phyloP scores from a whole-genome alignment of 1,140 invertebrate species.

The Drosophila watanabei region DNA sequence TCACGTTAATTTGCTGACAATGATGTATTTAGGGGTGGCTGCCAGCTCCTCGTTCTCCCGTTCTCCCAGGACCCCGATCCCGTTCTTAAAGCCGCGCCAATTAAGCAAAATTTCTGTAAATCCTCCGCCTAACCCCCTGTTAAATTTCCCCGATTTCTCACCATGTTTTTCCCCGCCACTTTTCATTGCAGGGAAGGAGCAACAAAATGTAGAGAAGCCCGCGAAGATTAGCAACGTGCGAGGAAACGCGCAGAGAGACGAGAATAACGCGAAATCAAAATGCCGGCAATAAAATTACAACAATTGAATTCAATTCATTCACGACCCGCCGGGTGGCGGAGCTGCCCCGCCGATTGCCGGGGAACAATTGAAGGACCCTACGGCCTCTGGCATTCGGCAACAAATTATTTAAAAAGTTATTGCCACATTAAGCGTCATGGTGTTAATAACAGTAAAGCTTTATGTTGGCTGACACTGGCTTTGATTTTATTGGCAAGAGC shows the following conservation, averaged over 20 bases:
- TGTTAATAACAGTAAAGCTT: constrained; percentile 84
- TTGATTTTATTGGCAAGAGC: constrained; percentile 74
- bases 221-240: constrained; percentile 40
- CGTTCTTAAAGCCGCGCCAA: constrained; percentile 67
- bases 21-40: constrained; percentile 70
- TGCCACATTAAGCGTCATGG: constrained; percentile 73
- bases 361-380: constrained; percentile 7
- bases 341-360: constrained; percentile 38
- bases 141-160: constrained; percentile 41
- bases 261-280: constrained; percentile 59
- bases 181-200: constrained; percentile 45
- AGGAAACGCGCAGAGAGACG: constrained; percentile 18
- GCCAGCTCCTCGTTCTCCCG: background rate
- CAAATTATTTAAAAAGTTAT: constrained; percentile 83
- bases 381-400: constrained; percentile 66
- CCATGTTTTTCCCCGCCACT: background rate
- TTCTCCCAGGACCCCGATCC: background rate
- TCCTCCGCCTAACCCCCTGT: constrained; percentile 6
- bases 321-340: constrained; percentile 13
- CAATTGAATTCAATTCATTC: constrained; percentile 62
- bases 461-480: constrained; percentile 82
- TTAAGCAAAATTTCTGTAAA: constrained; percentile 59
- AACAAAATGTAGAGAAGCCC: constrained; percentile 21
- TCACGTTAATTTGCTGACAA: constrained; percentile 84
- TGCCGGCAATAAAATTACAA: constrained; percentile 72